phyloP scores from a whole-genome alignment of 2,113 vertebrate species.

The Octodon degus region DNA sequence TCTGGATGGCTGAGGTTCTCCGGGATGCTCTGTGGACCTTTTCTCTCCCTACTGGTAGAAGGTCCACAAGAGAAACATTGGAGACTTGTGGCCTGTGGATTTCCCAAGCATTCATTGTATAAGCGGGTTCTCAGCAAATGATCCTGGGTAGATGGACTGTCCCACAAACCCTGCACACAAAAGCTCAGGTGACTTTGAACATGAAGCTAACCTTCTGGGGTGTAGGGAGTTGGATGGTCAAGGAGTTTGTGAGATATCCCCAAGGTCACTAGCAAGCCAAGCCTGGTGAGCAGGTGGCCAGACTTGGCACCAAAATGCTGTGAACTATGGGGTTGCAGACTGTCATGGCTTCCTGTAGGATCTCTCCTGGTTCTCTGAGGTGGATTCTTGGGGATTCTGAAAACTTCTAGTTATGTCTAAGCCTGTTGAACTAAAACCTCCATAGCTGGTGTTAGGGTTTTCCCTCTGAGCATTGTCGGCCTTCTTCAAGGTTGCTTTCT shows the following conservation, averaged over 20 bases:
- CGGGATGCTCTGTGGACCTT: neutral
- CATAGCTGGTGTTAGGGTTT: neutral
- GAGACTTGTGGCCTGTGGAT: neutral
- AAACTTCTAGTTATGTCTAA: neutral
- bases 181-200: neutral
- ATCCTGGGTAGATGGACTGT: neutral
- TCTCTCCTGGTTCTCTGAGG: neutral
- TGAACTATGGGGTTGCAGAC: too few relatives aligned
- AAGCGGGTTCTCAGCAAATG: neutral
- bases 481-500: neutral
- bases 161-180: neutral
- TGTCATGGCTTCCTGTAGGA: neutral
- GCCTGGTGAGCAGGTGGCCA: neutral
- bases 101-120: neutral
- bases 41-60: neutral
- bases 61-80: fast-evolving
- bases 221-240: neutral
- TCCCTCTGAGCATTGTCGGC: neutral
- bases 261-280: neutral
- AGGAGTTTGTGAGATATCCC: neutral
- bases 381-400: neutral
- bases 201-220: neutral
- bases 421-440: neutral
- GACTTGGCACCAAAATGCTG: neutral
- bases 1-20: neutral